Evolutionary conservation across 2,888 invertebrate species (phyloP).

Genomic region (Brachycybe producta): DNA sequence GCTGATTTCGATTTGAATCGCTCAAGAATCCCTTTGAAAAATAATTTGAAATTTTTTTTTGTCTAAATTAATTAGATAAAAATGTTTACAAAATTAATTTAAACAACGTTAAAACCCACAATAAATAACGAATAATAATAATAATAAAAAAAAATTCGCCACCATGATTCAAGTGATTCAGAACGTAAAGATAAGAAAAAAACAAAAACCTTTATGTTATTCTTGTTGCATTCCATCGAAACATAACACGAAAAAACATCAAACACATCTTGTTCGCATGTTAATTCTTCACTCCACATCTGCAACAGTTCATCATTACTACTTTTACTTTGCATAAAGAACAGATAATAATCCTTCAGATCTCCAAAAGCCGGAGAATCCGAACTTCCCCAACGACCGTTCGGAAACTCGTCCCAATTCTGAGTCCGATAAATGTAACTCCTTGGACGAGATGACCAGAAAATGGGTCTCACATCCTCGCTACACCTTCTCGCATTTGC

Average conservation of each 20-base stretch:
- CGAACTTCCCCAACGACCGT: constrained; percentile 45
- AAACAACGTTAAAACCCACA: no score
- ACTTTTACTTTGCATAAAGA: constrained; percentile 38
- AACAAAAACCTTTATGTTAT: constrained; percentile 37
- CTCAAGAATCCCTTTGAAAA: no score
- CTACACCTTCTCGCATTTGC: constrained; percentile 37
- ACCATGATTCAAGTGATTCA: no score
- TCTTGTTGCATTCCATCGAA: constrained; percentile 32
- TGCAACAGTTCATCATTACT: constrained; percentile 33
- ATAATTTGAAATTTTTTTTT: no score
- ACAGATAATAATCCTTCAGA: constrained; percentile 43
- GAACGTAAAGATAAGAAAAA: no score
- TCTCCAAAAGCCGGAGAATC: constrained; percentile 45
- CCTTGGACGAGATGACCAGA: constrained; percentile 43
- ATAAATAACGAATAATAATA: no score
- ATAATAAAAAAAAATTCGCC: no score
- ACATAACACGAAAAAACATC: constrained; percentile 41
- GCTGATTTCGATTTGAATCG: no score
- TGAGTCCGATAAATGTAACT: constrained; percentile 41
- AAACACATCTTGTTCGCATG: constrained; percentile 41
- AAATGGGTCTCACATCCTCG: constrained; percentile 45
- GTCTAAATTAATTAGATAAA: no score
- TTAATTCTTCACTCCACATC: constrained; percentile 42
- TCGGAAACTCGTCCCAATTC: constrained; percentile 47
- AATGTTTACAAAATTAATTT: no score